phyloP scores from a whole-genome alignment of 2,888 invertebrate genomes.

The Buathra laborator region DNA sequence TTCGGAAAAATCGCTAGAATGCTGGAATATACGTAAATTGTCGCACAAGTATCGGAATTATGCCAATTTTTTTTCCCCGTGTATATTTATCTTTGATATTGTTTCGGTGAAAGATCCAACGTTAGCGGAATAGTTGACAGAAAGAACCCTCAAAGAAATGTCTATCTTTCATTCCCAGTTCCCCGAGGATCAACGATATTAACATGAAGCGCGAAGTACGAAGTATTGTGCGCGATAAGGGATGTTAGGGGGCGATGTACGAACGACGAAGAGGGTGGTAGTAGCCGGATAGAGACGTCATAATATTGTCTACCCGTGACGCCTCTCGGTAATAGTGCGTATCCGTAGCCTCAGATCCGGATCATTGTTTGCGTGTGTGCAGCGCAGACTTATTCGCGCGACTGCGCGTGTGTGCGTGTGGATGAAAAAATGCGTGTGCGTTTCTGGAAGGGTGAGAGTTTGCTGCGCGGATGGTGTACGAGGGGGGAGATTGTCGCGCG shows the following conservation, averaged over 20 bases:
- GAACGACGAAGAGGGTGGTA: constrained; percentile 61
- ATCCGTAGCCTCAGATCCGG: constrained; percentile 66
- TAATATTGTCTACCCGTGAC: constrained; percentile 81
- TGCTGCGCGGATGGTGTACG: constrained; percentile 28
- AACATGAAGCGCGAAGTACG: constrained; percentile 78
- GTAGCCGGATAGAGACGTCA: constrained; percentile 80
- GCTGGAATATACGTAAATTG: too few relatives aligned
- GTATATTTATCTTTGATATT: background rate
- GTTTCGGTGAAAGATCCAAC: background rate
- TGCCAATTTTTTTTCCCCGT: background rate
- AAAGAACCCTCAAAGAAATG: background rate
- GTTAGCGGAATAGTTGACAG: background rate
- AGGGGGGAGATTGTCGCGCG: constrained; percentile 72
- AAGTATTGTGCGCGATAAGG: constrained; percentile 49
- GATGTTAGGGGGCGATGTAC: constrained; percentile 66
- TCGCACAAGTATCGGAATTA: too few relatives aligned
- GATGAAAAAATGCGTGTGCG: background rate
- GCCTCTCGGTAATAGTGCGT: constrained; percentile 76
- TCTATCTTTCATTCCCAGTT: background rate
- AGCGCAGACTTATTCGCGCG: background rate
- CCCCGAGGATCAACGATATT: constrained; percentile 78
- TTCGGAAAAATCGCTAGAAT: too few relatives aligned
- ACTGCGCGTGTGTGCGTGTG: background rate
- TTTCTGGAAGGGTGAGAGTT: constrained; percentile 48
- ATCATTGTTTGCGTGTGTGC: constrained; percentile 20